Conservation (phyloP, 1,140 invertebrate genomes). For the Monochamus saltuarius region DNA sequence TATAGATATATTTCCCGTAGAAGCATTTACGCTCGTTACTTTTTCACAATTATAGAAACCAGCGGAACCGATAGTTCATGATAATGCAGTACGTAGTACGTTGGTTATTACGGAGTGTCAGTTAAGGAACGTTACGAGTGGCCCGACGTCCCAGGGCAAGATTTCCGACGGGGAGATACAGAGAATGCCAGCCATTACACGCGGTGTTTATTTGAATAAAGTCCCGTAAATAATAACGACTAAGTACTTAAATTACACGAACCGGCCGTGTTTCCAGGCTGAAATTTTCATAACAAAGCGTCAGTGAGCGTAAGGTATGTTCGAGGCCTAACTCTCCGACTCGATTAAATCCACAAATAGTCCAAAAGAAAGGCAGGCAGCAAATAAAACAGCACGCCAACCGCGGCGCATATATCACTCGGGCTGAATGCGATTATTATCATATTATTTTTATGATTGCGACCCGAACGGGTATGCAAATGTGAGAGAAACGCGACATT, state of each 20-base stretch:
- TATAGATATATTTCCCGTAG: no score
- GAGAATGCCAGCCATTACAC: slow-evolving; percentile 27
- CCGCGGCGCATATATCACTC: slow-evolving; percentile 35
- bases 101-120: slow-evolving; percentile 15
- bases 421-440: slow-evolving; percentile 40
- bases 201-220: slow-evolving; percentile 29
- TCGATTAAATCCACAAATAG: slow-evolving; percentile 25
- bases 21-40: background rate
- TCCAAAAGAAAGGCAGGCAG: slow-evolving; percentile 21
- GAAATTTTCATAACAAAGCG: slow-evolving; percentile 36
- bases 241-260: slow-evolving; percentile 32
- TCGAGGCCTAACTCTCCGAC: slow-evolving; percentile 8
- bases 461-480: slow-evolving; percentile 39
- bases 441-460: slow-evolving; percentile 42
- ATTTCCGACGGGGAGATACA: slow-evolving; percentile 15
- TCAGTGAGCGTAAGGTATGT: slow-evolving; percentile 22
- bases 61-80: slow-evolving; percentile 13
- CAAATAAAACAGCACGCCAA: slow-evolving; percentile 22
- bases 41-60: slow-evolving; percentile 5
- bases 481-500: slow-evolving; percentile 37
- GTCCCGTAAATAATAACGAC: slow-evolving; percentile 32
- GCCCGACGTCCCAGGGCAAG: slow-evolving; percentile 19
- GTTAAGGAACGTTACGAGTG: slow-evolving; percentile 21
- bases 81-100: slow-evolving; percentile 11
- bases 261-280: slow-evolving; percentile 23